Evolutionary conservation across 2,113 vertebrate genomes (phyloP).

Genomic region (Anguilla japonica): DNA sequence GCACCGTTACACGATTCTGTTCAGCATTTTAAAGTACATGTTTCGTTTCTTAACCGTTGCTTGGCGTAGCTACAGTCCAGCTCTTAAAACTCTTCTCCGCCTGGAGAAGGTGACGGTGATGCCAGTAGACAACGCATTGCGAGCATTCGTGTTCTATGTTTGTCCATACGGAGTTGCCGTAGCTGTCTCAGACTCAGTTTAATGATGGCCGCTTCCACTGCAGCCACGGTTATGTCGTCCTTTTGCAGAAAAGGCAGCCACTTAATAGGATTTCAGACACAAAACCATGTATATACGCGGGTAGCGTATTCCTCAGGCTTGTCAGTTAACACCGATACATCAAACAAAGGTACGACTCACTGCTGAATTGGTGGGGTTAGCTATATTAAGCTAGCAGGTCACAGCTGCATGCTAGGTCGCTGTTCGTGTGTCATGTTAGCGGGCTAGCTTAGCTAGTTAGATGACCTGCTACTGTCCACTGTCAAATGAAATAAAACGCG

Average conservation of each 20-base stretch:
- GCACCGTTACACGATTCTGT: neutral
- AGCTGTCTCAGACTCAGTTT: neutral
- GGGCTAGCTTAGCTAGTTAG: no score
- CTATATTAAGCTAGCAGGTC: neutral
- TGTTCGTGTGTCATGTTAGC: no score
- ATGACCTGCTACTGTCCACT: no score
- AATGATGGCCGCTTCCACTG: conserved; percentile 59
- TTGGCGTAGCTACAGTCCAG: neutral
- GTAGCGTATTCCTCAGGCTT: conserved; percentile 40
- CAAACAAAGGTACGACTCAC: conserved; percentile 49
- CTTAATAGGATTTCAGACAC: conserved; percentile 23
- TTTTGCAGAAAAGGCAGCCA: conserved; percentile 51
- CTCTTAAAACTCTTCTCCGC: no score
- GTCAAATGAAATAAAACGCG: neutral
- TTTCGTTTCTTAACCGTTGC: neutral
- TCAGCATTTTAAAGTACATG: neutral
- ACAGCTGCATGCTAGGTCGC: no score
- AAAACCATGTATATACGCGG: conserved; percentile 25
- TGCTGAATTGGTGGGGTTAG: neutral
- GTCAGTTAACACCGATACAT: conserved; percentile 1
- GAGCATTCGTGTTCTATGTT: neutral
- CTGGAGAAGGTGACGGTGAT: no score
- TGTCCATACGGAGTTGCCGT: conserved; percentile 42
- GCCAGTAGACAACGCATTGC: no score
- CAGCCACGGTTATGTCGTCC: conserved; percentile 41